Conservation (phyloP, 2,888 invertebrate genomes). For the Opisthograptis luteolata region DNA sequence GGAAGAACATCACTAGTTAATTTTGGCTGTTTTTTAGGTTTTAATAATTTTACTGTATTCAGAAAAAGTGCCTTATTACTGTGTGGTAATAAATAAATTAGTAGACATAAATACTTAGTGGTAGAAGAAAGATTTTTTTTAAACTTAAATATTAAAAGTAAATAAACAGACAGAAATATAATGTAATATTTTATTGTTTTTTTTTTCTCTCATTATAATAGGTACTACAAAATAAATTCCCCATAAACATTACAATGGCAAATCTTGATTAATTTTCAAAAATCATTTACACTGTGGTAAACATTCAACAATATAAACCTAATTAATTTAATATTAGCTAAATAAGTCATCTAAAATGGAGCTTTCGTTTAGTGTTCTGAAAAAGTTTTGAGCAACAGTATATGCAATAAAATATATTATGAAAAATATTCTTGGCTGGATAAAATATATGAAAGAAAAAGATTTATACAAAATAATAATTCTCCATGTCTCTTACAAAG, state of each 20-base stretch:
- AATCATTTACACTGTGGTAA: conserved; percentile 29
- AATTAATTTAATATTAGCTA: conserved; percentile 12
- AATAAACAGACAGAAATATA: background rate
- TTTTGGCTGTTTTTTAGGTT: too few relatives aligned
- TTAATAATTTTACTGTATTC: too few relatives aligned
- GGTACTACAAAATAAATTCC: conserved; percentile 63
- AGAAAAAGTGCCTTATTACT: too few relatives aligned
- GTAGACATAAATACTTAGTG: too few relatives aligned
- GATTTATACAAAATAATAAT: too few relatives aligned
- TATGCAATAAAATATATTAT: background rate
- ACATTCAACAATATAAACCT: conserved; percentile 19
- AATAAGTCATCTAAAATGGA: conserved; percentile 4
- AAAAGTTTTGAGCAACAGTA: background rate
- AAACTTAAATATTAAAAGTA: background rate
- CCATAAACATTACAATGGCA: conserved; percentile 61
- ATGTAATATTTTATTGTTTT: conserved; percentile 45
- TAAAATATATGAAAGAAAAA: too few relatives aligned
- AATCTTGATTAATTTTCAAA: conserved; percentile 53
- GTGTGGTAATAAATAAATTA: too few relatives aligned
- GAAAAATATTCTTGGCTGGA: too few relatives aligned
- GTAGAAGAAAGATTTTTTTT: too few relatives aligned
- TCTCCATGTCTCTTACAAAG: too few relatives aligned
- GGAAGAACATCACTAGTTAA: too few relatives aligned
- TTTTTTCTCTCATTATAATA: conserved; percentile 48
- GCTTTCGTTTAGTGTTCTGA: conserved; percentile 10